A percentile compares a stretch with the other conserved stretches of the same genome.
Conservation (phyloP, 2,888 invertebrate species). For the Syrphus vitripennis region DNA sequence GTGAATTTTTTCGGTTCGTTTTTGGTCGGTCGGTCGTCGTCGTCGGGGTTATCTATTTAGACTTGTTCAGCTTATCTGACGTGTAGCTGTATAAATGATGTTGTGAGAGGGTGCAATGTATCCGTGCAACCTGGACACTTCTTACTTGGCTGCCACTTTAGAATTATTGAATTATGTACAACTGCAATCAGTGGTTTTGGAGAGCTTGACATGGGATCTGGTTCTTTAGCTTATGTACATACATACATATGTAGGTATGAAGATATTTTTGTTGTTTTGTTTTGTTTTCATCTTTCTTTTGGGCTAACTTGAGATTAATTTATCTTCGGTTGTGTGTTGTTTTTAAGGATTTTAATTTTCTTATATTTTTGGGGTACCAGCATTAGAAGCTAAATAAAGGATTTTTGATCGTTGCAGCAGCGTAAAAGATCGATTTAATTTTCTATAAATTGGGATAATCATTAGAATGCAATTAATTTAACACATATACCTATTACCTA, state of each 20-base stretch:
- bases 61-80: constrained; percentile 32
- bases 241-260: too few relatives aligned
- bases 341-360: constrained; percentile 37
- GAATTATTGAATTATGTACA: constrained; percentile 15
- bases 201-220: constrained; percentile 60
- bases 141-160: neutral
- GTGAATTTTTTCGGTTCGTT: too few relatives aligned
- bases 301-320: constrained; percentile 45
- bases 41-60: constrained; percentile 39
- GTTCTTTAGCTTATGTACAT: neutral
- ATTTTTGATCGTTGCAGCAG: constrained; percentile 45
- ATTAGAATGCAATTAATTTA: constrained; percentile 31
- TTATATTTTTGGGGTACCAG: neutral
- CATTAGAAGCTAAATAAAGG: constrained; percentile 41
- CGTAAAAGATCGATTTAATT: constrained; percentile 61
- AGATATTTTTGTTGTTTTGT: constrained; percentile 6
- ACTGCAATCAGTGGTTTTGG: constrained; percentile 45
- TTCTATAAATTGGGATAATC: constrained; percentile 54
- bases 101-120: constrained; percentile 20
- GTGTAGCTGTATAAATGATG: neutral
- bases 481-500: neutral
- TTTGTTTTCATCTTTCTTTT: constrained; percentile 22
- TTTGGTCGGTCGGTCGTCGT: too few relatives aligned
- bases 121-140: neutral
- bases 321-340: constrained; percentile 49